Evolutionary conservation across 2,888 invertebrate species (phyloP).

Genomic region (Tenodera sinensis): DNA sequence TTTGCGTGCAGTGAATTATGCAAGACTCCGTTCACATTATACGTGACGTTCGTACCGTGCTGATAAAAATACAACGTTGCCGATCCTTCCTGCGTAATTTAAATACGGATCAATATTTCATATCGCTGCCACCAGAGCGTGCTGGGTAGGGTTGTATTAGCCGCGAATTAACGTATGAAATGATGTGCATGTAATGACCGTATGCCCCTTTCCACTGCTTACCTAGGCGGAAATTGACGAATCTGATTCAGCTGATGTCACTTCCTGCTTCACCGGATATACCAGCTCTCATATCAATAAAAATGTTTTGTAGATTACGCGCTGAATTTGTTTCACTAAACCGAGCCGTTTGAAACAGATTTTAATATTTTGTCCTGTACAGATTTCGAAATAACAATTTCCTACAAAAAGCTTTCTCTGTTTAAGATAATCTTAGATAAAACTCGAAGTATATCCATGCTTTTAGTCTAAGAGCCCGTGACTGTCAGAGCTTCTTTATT

Average conservation of each 20-base stretch:
- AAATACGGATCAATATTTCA: not conserved
- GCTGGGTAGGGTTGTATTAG: not conserved
- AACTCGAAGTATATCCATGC: too few relatives aligned
- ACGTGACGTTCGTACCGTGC: not conserved
- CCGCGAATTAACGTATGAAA: not conserved
- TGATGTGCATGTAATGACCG: not conserved
- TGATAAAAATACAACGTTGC: not conserved
- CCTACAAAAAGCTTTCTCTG: too few relatives aligned
- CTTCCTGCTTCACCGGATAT: not conserved
- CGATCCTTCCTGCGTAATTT: not conserved
- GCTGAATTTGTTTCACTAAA: too few relatives aligned
- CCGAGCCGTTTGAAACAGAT: too few relatives aligned
- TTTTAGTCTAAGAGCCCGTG: too few relatives aligned
- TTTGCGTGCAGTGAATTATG: not conserved
- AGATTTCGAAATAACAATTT: too few relatives aligned
- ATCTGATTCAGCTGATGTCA: not conserved
- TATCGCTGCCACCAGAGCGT: not conserved
- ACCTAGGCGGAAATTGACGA: not conserved
- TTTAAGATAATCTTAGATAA: too few relatives aligned
- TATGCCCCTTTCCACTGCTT: not conserved
- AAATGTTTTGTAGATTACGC: too few relatives aligned
- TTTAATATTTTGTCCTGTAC: too few relatives aligned
- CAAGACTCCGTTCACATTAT: not conserved
- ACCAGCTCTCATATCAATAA: not conserved
- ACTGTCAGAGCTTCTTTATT: too few relatives aligned